Evolutionary conservation across 1,140 invertebrate genomes (phyloP), one percentile per base, ranked within the genome.

Genomic region (Musca domestica): DNA sequence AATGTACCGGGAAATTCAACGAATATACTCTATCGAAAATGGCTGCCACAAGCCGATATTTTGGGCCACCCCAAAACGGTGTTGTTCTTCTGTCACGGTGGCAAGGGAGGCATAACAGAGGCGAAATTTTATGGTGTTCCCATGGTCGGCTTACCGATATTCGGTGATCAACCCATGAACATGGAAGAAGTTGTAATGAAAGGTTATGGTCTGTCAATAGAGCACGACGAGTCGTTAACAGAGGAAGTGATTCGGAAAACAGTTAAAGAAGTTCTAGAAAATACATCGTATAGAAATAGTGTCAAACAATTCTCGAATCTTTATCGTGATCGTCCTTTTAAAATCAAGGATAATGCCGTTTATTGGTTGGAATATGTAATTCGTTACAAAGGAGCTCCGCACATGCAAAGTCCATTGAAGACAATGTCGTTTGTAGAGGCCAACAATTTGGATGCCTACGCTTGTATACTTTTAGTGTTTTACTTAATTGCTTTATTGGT

Each of bases 21-120:
- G 0, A 91, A 92, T 80, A 81, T 93, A 0, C 81, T 87, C 68
- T 72, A 88, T 1, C 78, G 78, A 41, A 86, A 86, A 61, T 92
- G 91, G 91, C 75, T 90, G 27, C 90, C 90, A 0, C 90, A 93
- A 73, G 85, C 85, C 47, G 88, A 90, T 70, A 81, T 91, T 69
- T 74, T 78, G 23, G 89, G 84, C 49, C 89, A 90, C 81, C 83
- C 83, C 3, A 89, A 88, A 68, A 76, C 88, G 1, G 85, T 84
- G 72, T 82, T 86, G 0, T 90, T 93, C 72, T 87, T 93, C 46
- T 89, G 89, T 1, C 90, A 92, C 70, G 90, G 88, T 15, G 91
- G 92, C 10, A 77, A 88, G 56, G 84, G 89, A 20, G 89, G 90
- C 65, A 80, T 88, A 2, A 86, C 88, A 71, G 91, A 93, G 81